A percentile compares a stretch with the other conserved stretches of the same genome.
These are phyloP conservation scores for Cryptoprocta ferox DNA, from an alignment of 2,797 vertebrate species.

Conservation along the genomic window DNA sequence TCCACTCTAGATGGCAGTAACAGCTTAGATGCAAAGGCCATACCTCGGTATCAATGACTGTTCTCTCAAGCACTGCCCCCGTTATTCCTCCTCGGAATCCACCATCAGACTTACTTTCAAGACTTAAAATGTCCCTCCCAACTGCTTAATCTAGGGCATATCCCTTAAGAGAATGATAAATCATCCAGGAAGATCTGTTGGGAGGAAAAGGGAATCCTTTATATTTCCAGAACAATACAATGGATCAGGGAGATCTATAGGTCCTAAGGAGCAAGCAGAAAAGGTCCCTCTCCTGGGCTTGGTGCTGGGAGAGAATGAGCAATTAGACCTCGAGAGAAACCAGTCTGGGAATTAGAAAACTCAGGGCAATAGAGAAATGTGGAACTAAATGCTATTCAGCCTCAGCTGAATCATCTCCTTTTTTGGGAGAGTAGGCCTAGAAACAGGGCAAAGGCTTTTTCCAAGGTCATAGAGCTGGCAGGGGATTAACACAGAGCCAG, in stretches of 20 bases:
- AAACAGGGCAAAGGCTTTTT: neutral
- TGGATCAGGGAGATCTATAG: neutral
- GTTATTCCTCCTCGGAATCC: neutral
- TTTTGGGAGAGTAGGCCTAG: neutral
- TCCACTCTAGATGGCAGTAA: conserved; percentile 83
- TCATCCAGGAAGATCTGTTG: conserved; percentile 43
- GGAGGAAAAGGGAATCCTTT: conserved; percentile 21
- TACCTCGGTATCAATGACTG: accelerated
- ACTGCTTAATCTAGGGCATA: neutral
- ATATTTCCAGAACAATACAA: neutral
- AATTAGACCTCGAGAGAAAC: neutral
- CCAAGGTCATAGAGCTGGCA: too few relatives aligned
- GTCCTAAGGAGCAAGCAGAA: neutral
- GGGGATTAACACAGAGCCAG: neutral
- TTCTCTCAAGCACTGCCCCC: neutral
- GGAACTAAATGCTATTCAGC: neutral
- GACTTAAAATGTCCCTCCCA: neutral
- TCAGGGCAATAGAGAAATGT: neutral
- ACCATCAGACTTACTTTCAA: neutral
- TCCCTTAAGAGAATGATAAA: neutral
- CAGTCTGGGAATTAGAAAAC: neutral
- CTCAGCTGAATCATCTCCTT: neutral
- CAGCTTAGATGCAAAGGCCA: neutral
- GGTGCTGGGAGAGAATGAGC: neutral
- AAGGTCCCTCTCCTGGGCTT: neutral